These are phyloP conservation scores for Microcebus murinus DNA, from an alignment of 2,113 vertebrate genomes.

Conservation along the genomic window DNA sequence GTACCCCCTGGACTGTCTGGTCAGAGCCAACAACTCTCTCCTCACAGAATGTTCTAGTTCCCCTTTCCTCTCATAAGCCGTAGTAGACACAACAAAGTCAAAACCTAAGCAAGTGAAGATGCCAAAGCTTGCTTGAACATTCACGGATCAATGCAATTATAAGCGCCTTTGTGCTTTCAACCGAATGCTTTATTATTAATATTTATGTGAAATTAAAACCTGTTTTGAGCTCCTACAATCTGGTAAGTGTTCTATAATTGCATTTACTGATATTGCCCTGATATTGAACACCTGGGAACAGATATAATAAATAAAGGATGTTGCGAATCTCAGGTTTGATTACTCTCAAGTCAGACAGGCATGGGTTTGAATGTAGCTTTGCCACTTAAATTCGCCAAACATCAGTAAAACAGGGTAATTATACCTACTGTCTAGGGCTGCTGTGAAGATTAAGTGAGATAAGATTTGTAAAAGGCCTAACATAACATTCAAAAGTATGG, in stretches of 20 bases:
- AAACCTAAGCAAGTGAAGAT: not conserved
- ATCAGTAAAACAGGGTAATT: not conserved
- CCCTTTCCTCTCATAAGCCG: not conserved
- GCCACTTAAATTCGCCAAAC: not conserved
- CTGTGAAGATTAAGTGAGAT: not conserved
- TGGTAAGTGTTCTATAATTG: not conserved
- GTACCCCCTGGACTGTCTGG: not conserved
- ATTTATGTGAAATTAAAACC: conserved; percentile 37
- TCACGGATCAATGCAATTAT: not conserved
- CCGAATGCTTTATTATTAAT: conserved; percentile 41
- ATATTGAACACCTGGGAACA: conserved; percentile 13
- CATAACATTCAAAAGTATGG: not conserved
- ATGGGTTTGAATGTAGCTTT: not conserved
- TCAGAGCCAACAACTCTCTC: not conserved
- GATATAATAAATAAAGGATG: conserved; percentile 17
- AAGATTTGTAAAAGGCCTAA: not conserved
- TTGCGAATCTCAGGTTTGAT: not conserved
- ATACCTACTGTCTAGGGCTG: not conserved
- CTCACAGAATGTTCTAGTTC: not conserved
- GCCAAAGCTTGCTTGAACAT: not conserved
- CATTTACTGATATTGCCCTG: conserved; percentile 1
- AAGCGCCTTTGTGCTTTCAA: conserved; percentile 15
- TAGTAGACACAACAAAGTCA: not conserved
- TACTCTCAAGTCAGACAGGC: not conserved
- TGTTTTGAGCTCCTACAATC: not conserved